Conservation (phyloP, 2,797 vertebrate species). For the Phoebastria nigripes region DNA sequence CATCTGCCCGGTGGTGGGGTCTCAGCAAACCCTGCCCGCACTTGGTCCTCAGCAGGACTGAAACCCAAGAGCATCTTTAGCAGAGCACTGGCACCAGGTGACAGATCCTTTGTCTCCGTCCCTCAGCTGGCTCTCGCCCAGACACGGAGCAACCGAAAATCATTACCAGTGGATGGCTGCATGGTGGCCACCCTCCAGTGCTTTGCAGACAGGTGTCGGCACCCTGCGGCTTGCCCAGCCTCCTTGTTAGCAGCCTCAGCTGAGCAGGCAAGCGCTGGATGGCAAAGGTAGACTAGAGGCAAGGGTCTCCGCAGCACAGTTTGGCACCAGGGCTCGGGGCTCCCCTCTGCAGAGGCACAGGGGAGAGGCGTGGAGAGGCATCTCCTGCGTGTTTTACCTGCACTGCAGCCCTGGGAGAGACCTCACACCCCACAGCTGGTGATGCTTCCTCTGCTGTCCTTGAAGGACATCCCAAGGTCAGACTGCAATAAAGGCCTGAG, state of each 20-base stretch:
- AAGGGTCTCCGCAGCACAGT: fast-evolving
- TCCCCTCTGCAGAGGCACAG: neutral
- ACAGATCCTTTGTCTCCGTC: neutral
- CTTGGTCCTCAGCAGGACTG: neutral
- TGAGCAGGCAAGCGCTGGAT: fast-evolving
- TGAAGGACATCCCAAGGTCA: neutral
- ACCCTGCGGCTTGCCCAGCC: fast-evolving
- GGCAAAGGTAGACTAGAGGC: neutral
- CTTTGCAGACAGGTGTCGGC: fast-evolving
- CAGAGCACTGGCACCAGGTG: neutral
- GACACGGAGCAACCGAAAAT: neutral
- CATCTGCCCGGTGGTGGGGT: neutral
- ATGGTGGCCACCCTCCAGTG: neutral
- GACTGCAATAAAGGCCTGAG: neutral
- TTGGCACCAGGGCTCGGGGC: neutral
- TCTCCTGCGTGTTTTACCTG: neutral
- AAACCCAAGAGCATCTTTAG: neutral
- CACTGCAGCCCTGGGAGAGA: neutral
- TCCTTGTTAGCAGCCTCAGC: neutral
- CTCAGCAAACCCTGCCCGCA: neutral
- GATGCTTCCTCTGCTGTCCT: neutral
- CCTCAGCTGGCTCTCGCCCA: neutral
- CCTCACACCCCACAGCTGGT: fast-evolving
- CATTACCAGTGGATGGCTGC: neutral
- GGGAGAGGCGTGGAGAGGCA: neutral